These are phyloP conservation scores for Telenomus remus DNA, from an alignment of 1,140 invertebrate species.

Conservation along the genomic window DNA sequence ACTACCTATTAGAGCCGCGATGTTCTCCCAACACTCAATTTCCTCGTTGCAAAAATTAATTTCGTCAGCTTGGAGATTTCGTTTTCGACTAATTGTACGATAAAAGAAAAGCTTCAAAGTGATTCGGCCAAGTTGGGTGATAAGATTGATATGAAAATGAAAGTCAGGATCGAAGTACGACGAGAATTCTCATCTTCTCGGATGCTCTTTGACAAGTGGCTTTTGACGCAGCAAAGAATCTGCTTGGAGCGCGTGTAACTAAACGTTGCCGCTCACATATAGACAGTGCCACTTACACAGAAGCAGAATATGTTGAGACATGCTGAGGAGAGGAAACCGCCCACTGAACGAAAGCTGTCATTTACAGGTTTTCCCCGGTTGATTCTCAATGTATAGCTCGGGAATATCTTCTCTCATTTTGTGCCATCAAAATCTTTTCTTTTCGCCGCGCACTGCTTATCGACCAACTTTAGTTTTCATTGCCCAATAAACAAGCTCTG, in stretches of 20 bases:
- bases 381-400: slow-evolving; percentile 48
- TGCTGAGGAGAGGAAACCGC: slow-evolving; percentile 54
- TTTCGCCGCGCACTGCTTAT: background rate
- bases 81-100: background rate
- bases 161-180: slow-evolving; percentile 47
- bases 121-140: slow-evolving; percentile 11
- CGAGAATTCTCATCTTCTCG: slow-evolving; percentile 43
- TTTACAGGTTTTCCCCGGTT: slow-evolving; percentile 51
- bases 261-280: slow-evolving; percentile 43
- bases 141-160: slow-evolving; percentile 49
- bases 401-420: slow-evolving; percentile 31
- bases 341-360: slow-evolving; percentile 59
- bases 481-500: slow-evolving; percentile 5
- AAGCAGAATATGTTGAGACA: slow-evolving; percentile 46
- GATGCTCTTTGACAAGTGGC: slow-evolving; percentile 41
- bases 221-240: slow-evolving; percentile 56
- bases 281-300: slow-evolving; percentile 44
- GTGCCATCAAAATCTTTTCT: slow-evolving; percentile 35
- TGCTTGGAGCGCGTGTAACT: slow-evolving; percentile 44
- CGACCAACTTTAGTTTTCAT: slow-evolving; percentile 12
- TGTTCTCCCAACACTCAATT: slow-evolving; percentile 9
- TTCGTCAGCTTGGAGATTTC: background rate
- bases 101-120: slow-evolving; percentile 10
- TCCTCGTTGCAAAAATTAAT: slow-evolving; percentile 14
- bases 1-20: slow-evolving; percentile 4